Evolutionary conservation across 92 coral and sea anemone species (phyloP), one percentile per base, ranked within the genome.

Genomic region (Plumapathes pennacea): DNA sequence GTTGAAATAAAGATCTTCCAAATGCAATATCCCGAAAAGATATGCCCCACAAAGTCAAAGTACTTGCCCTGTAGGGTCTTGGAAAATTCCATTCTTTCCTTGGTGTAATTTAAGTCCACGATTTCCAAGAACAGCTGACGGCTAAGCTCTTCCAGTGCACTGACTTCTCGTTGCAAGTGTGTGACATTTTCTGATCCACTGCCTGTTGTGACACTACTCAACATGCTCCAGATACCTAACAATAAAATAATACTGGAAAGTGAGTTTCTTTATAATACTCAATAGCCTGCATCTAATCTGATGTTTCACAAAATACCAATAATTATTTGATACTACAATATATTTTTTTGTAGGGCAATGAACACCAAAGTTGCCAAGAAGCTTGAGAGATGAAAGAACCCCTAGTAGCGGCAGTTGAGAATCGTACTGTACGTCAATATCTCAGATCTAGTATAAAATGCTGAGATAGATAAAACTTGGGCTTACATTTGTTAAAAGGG

Each of bases 1-100:
- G 98, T 92, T 25, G 98, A 92, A 43, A 92, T 92, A 50, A 92
- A 92, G 53, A 92, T 92, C 45, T 92, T 92, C 98, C 98, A 92
- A 14, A 92, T 86, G 62, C 98, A 92, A 23, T 92, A 92, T 0
- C 97, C 98, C 5, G 96, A 88, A 44, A 92, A 92, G 43, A 92
- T 92, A 54, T 92, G 98, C 42, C 98, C 98, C 11, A 92, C 72
- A 42, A 92, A 92, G 45, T 92, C 98, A 58, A 92, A 92, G 67
- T 92, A 92, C 57, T 79, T 89, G 64, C 98, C 98, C 41, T 84
- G 98, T 52, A 92, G 53, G 28, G 98, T 92, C 68, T 89, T 92
- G 14, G 98, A 92, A 67, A 92, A 84, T 29, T 92, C 90, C 86
- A 92, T 86, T 54, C 98, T 72, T 25, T 89, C 96, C 20, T 81